Conservation (phyloP, 2,797 vertebrate species). For the Sebastes trivittatus region DNA sequence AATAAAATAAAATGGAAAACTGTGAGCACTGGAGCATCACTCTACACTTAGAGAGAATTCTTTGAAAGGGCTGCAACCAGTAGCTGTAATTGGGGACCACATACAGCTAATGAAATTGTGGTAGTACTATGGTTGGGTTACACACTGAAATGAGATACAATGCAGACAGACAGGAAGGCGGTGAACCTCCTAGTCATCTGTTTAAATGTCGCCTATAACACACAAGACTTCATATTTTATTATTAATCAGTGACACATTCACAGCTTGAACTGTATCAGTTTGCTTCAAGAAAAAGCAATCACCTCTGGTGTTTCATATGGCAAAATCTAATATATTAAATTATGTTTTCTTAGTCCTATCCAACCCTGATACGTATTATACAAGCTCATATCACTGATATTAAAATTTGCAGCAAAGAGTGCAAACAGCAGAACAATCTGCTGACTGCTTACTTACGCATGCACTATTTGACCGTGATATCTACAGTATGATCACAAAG, state of each 20-base stretch:
- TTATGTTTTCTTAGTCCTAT: background rate
- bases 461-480: background rate
- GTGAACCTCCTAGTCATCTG: background rate
- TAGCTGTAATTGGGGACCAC: conserved; percentile 16
- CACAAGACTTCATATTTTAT: background rate
- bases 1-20: background rate
- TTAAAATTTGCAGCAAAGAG: background rate
- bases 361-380: background rate
- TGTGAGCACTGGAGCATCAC: background rate
- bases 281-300: background rate
- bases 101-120: conserved; percentile 49
- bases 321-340: background rate
- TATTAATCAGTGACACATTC: background rate
- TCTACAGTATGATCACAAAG: background rate
- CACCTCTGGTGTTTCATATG: background rate
- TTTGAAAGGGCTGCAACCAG: background rate
- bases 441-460: background rate
- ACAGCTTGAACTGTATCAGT: background rate
- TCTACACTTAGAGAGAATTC: background rate
- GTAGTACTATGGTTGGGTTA: conserved; percentile 47
- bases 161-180: conserved; percentile 5
- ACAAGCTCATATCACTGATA: background rate
- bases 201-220: background rate
- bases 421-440: background rate
- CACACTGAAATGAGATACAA: conserved; percentile 58